Conservation (phyloP, 1,140 invertebrate species). For the Zaprionus africanus region DNA sequence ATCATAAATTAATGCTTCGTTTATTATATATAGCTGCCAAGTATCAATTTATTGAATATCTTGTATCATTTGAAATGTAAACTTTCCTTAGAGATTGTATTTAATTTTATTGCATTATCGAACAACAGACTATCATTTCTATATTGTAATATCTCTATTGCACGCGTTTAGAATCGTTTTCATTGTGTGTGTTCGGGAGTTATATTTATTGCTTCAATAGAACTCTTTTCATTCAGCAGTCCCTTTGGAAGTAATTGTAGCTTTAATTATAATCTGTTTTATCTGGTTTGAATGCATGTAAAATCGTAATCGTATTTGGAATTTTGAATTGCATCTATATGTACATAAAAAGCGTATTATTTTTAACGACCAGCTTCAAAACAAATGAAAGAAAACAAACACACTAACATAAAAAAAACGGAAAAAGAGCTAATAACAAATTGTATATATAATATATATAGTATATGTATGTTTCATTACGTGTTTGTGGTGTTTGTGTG, state of each 20-base stretch:
- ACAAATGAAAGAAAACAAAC: conserved; percentile 18
- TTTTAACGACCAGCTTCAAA: conserved; percentile 29
- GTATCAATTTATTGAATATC: not conserved
- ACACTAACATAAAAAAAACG: conserved; percentile 35
- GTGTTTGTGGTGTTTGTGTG: conserved; percentile 38
- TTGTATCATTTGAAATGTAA: conserved; percentile 1
- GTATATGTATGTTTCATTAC: conserved; percentile 42
- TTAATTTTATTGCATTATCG: not conserved
- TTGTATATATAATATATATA: conserved; percentile 75
- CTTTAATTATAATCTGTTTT: conserved; percentile 11
- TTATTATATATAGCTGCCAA: not conserved
- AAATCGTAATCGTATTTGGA: conserved; percentile 61
- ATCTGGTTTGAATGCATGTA: conserved; percentile 33
- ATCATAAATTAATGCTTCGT: not conserved
- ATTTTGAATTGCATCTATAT: conserved; percentile 68
- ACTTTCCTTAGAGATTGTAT: conserved; percentile 4
- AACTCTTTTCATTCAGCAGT: not conserved
- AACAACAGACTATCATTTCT: not conserved
- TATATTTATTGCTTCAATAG: conserved; percentile 10
- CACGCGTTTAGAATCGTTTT: conserved; percentile 10
- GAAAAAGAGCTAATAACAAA: conserved; percentile 71
- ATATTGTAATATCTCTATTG: conserved; percentile 30
- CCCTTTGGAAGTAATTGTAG: conserved; percentile 34
- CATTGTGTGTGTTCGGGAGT: not conserved
- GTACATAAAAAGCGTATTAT: conserved; percentile 56